These are phyloP conservation scores for Leucoraja ocellata DNA, from an alignment of 2,797 vertebrate genomes.

Conservation along the genomic window DNA sequence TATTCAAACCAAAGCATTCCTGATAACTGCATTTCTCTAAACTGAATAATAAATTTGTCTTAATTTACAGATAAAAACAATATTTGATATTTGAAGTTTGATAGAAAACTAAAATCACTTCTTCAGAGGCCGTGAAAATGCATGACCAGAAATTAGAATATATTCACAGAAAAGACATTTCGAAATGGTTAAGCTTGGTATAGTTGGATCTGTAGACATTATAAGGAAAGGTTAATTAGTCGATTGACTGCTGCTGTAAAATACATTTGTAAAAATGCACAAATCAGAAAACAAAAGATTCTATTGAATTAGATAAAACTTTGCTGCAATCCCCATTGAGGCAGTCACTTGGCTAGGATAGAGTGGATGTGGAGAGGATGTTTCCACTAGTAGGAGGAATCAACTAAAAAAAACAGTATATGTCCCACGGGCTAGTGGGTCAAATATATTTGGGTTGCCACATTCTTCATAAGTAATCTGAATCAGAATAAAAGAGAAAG, in stretches of 20 bases:
- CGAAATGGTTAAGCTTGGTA: not conserved
- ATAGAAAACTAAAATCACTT: too few species aligned
- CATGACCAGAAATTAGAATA: too few species aligned
- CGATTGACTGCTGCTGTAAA: not conserved
- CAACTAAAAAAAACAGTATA: not conserved
- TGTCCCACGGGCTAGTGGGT: not conserved
- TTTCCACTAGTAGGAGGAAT: not conserved
- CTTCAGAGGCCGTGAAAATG: too few species aligned
- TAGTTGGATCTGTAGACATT: not conserved
- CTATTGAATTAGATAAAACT: not conserved
- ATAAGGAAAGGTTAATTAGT: constrained; percentile 28
- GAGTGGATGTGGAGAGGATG: too few species aligned
- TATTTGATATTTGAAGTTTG: too few species aligned
- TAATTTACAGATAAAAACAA: too few species aligned
- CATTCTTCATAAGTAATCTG: not conserved
- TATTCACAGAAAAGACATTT: too few species aligned
- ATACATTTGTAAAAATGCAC: not conserved
- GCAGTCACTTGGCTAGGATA: not conserved
- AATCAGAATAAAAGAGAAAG: not conserved
- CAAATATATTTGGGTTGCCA: not conserved
- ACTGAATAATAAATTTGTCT: too few species aligned
- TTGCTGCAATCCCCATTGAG: not conserved
- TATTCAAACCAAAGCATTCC: too few species aligned
- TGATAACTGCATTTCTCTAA: too few species aligned
- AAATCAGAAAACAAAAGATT: constrained; percentile 6